Evolutionary conservation across 1,140 invertebrate species (phyloP), one percentile per base, ranked within the genome.

Genomic region (Bombyx mandarina): DNA sequence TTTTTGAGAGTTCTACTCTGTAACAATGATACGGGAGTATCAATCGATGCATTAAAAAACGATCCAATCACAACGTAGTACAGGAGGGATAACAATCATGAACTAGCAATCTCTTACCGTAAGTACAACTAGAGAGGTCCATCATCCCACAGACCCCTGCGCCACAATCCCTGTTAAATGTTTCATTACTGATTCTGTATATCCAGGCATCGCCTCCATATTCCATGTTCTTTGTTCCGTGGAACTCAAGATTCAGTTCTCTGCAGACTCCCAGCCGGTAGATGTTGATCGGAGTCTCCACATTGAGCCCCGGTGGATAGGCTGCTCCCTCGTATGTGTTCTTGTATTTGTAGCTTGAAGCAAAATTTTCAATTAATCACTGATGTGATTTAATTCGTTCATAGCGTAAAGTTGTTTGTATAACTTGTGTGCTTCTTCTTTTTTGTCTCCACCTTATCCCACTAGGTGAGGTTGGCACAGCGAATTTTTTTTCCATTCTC

Each of bases 81-180:
- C 26, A 35, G 26, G 26, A 35, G 12, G 12, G 12, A 35, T 35
- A 35, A 1, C 26, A 35, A 5, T 35, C 4, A 35, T 35, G 26
- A 35, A 35, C 26, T 35, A 35, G 26, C 2, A 54, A 66, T 47
- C 62, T 88, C 90, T 89, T 71, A 91, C 91, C 90, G 71, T 92
- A 93, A 63, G 93, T 93, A 62, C 93, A 94, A 1, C 92, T 91
- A 0, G 91, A 89, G 1, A 93, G 66, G 54, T 89, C 90, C 0
- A 89, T 88, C 0, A 94, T 68, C 1, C 93, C 93, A 59, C 79
- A 87, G 26, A 89, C 89, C 3, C 88, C 0, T 89, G 82, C 65
- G 77, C 65, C 46, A 44, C 57, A 57, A n/a, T 62, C 55, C 18
- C 77, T 85, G 45, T 90, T 89, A 10, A 93, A 89, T n/a, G 90